Conservation (phyloP, 2,888 invertebrate genomes). For the Nemoura dubitans region DNA sequence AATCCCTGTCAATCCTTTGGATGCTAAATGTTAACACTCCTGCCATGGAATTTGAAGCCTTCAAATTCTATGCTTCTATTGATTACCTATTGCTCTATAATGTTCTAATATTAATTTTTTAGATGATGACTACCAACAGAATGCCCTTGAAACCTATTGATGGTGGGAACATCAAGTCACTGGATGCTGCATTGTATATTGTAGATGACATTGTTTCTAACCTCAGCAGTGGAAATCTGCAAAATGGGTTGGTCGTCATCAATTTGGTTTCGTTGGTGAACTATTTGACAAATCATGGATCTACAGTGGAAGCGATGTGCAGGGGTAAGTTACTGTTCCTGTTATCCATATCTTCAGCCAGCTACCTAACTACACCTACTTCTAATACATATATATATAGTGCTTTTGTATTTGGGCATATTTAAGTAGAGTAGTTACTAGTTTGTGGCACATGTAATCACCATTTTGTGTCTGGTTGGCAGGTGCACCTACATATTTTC, state of each 20-base stretch:
- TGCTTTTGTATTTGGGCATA: too few species aligned
- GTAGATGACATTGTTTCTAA: neutral
- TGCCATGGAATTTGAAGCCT: too few species aligned
- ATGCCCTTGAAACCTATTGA: neutral
- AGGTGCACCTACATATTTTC: too few species aligned
- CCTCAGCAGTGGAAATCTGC: neutral
- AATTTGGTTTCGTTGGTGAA: neutral
- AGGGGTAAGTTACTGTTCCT: neutral
- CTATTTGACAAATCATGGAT: neutral
- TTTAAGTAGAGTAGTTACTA: too few species aligned
- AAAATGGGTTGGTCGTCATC: neutral
- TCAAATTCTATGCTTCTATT: too few species aligned
- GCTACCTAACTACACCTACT: too few species aligned
- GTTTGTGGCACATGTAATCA: too few species aligned
- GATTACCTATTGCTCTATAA: neutral
- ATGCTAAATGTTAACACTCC: too few species aligned
- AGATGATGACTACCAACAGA: neutral
- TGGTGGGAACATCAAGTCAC: neutral
- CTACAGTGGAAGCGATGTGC: neutral
- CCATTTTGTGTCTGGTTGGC: too few species aligned
- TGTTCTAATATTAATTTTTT: neutral
- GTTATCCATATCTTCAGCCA: too few species aligned
- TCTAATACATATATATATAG: too few species aligned
- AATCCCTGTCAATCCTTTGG: too few species aligned
- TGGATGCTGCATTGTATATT: neutral